Conservation (phyloP, 2,113 vertebrate species). For the Heteronetta atricapilla region DNA sequence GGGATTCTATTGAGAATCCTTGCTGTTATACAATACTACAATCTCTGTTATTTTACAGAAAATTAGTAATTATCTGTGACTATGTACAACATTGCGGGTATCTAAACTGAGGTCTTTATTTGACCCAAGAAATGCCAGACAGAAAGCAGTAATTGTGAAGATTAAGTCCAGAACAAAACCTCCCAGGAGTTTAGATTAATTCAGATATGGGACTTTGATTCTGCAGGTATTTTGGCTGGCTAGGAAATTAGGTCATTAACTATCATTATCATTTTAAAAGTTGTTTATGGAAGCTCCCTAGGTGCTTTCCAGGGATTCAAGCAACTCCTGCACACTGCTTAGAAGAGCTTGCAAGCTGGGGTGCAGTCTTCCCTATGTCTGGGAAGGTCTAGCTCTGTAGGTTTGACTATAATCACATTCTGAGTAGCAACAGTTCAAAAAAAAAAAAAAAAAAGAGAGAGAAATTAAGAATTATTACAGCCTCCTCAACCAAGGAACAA, state of each 20-base stretch:
- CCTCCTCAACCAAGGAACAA: not conserved
- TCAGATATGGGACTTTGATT: slow-evolving; percentile 54
- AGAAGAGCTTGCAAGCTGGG: not conserved
- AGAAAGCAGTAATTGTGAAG: slow-evolving; percentile 37
- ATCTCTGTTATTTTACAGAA: not conserved
- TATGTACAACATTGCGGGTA: not conserved
- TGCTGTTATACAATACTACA: not conserved
- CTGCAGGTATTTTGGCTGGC: slow-evolving; percentile 54
- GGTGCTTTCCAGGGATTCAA: slow-evolving; percentile 72
- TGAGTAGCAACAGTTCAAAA: not conserved
- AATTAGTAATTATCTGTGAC: not conserved
- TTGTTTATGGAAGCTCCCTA: slow-evolving; percentile 65
- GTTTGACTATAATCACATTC: not conserved
- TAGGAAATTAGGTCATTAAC: slow-evolving; percentile 69
- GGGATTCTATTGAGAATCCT: not conserved
- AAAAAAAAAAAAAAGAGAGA: not conserved
- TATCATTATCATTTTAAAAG: slow-evolving; percentile 58
- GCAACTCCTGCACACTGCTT: slow-evolving; percentile 1
- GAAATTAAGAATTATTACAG: not conserved
- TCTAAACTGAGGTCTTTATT: slow-evolving; percentile 25
- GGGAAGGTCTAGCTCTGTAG: not conserved
- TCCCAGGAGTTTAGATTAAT: slow-evolving; percentile 64
- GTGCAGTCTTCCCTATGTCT: not conserved
- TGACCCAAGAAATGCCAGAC: slow-evolving; percentile 20
- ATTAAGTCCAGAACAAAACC: slow-evolving; percentile 61